Evolutionary conservation across 2,113 vertebrate genomes (phyloP).

Genomic region (Pimephales promelas): DNA sequence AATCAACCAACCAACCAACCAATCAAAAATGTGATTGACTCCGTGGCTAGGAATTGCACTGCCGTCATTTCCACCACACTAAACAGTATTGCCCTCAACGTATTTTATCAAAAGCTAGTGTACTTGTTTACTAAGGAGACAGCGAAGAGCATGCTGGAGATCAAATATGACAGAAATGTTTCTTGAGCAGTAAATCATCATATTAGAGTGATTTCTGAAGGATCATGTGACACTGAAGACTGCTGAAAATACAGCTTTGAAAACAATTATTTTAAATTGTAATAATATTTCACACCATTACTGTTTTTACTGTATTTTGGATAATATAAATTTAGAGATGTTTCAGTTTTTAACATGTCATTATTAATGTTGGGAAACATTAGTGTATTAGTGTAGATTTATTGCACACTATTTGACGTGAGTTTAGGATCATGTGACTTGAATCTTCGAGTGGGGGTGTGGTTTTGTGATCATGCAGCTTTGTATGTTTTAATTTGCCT

Average conservation of each 20-base stretch:
- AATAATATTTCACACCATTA: too few species aligned
- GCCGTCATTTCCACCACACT: neutral
- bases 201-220: too few species aligned
- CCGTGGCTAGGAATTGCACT: too few species aligned
- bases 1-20: too few species aligned
- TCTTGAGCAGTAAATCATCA: too few species aligned
- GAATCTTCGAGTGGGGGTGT: neutral
- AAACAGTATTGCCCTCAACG: neutral
- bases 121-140: neutral
- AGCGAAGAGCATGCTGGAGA: neutral
- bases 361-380: neutral
- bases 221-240: too few species aligned
- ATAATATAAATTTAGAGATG: too few species aligned
- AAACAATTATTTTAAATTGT: too few species aligned
- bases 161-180: neutral
- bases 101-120: neutral
- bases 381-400: neutral
- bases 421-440: neutral
- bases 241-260: too few species aligned
- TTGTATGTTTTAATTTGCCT: neutral
- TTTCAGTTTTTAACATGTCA: neutral
- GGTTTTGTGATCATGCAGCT: neutral
- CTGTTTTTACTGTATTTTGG: too few species aligned
- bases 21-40: too few species aligned
- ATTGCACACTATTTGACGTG: neutral